These are phyloP conservation scores for Zoanthus solanderi DNA, from an alignment of 92 coral and sea anemone genomes.

Conservation along the genomic window DNA sequence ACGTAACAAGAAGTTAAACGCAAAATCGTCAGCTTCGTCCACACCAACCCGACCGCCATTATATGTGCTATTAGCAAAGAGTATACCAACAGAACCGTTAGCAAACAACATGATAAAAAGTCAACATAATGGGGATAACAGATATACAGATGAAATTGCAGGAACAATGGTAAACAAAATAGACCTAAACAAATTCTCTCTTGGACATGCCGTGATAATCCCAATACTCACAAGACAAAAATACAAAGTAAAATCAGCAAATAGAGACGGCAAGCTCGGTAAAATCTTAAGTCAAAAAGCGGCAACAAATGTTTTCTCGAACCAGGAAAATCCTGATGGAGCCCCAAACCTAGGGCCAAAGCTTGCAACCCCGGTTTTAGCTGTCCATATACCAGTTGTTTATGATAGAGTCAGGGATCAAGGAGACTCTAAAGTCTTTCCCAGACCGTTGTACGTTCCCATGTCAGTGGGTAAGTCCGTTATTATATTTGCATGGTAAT, in stretches of 20 bases:
- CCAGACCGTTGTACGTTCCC: background rate
- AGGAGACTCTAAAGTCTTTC: background rate
- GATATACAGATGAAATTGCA: background rate
- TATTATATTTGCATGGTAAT: background rate
- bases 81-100: background rate
- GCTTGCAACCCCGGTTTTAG: background rate
- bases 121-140: background rate
- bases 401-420: background rate
- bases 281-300: background rate
- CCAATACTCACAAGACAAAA: conserved; percentile 19
- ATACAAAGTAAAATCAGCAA: background rate
- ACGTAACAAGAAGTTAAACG: background rate
- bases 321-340: background rate
- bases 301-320: background rate
- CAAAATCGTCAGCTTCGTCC: background rate
- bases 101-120: background rate
- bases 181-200: background rate
- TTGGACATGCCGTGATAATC: conserved; percentile 14
- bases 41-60: background rate
- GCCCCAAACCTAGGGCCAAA: background rate
- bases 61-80: background rate
- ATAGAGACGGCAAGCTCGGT: background rate
- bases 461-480: background rate
- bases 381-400: background rate
- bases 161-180: background rate